Evolutionary conservation across 1,140 invertebrate species (phyloP).

Genomic region (Piezodorus guildinii): DNA sequence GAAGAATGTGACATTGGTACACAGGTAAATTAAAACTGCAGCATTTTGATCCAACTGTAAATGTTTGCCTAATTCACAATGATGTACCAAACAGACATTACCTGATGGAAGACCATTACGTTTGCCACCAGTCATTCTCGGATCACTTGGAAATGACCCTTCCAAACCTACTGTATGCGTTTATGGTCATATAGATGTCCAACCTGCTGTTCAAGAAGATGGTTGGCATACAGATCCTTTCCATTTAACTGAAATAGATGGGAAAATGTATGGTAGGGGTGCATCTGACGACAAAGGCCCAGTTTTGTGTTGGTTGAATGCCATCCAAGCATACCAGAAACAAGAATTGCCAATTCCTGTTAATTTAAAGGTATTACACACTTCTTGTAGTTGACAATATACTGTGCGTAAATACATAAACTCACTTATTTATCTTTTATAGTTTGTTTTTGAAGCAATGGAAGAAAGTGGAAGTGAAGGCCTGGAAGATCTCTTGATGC

Average conservation of each 20-base stretch:
- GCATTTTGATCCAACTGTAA: not conserved
- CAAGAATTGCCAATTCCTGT: conserved; percentile 63
- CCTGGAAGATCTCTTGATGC: conserved; percentile 71
- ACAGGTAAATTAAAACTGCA: conserved; percentile 37
- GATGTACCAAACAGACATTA: conserved; percentile 40
- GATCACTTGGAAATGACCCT: conserved; percentile 66
- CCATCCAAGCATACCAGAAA: conserved; percentile 76
- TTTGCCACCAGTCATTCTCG: conserved; percentile 83
- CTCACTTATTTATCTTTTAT: conserved; percentile 27
- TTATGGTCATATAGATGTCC: conserved; percentile 97
- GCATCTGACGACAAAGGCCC: conserved; percentile 91
- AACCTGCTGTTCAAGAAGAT: conserved; percentile 82
- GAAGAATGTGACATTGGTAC: conserved; percentile 71
- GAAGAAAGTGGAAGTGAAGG: conserved; percentile 95
- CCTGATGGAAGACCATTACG: conserved; percentile 58
- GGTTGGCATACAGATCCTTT: conserved; percentile 96
- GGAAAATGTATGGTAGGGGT: conserved; percentile 84
- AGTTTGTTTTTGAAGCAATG: conserved; percentile 97
- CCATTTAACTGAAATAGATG: conserved; percentile 73
- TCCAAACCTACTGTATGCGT: conserved; percentile 84
- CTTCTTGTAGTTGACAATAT: not conserved
- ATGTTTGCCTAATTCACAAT: not conserved
- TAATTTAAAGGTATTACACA: conserved; percentile 65
- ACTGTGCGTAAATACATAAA: not conserved
- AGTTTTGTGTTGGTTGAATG: conserved; percentile 87